phyloP scores from a whole-genome alignment of 2,797 vertebrate genomes.

The Triplophysa bombifrons region DNA sequence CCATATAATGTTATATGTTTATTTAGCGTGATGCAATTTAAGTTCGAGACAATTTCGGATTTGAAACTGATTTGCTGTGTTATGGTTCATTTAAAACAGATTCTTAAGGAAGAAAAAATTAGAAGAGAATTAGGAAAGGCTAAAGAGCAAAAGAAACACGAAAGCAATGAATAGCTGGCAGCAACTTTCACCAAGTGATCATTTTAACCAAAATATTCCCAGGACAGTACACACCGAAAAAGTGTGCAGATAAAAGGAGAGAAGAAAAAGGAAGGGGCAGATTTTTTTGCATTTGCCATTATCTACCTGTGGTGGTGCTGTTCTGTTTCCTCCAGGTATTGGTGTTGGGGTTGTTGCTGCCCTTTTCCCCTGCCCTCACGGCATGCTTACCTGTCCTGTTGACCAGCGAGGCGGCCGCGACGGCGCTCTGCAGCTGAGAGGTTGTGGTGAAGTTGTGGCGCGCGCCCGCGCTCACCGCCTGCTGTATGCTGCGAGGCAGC shows the following conservation, averaged over 20 bases:
- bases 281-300: background rate
- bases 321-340: conserved; percentile 92
- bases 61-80: no score
- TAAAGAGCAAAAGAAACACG: no score
- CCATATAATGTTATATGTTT: no score
- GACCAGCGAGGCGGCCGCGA: conserved; percentile 82
- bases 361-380: conserved; percentile 80
- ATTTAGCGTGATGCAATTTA: no score
- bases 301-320: conserved; percentile 85
- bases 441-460: conserved; percentile 87
- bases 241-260: conserved; percentile 6
- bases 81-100: no score
- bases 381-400: conserved; percentile 87
- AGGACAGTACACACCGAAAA: background rate
- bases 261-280: conserved; percentile 7
- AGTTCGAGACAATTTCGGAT: no score
- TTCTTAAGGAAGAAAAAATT: no score
- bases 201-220: no score
- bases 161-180: no score
- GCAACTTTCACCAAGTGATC: no score
- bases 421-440: conserved; percentile 87
- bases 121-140: no score
- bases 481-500: conserved; percentile 82
- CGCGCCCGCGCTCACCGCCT: conserved; percentile 70
- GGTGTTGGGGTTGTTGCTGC: conserved; percentile 72